phyloP scores from a whole-genome alignment of 2,113 vertebrate species.

The Eurypyga helias region DNA sequence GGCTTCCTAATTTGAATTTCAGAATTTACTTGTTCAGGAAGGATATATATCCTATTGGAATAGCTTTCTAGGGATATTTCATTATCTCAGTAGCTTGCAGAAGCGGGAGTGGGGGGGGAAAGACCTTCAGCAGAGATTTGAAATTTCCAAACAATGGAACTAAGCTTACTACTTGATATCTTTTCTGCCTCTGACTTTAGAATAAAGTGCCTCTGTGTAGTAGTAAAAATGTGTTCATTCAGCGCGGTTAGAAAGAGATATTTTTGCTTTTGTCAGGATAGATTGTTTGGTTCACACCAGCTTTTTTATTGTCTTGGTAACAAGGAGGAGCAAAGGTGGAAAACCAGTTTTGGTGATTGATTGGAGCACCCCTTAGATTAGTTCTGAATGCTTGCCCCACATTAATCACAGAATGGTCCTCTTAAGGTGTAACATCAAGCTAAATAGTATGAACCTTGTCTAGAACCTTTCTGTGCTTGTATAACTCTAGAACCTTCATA shows the following conservation, averaged over 20 bases:
- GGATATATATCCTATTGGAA: background rate
- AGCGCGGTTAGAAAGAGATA: background rate
- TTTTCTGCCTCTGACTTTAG: background rate
- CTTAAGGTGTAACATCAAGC: background rate
- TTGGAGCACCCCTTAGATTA: background rate
- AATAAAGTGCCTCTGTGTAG: background rate
- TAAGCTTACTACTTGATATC: background rate
- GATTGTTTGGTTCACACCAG: background rate
- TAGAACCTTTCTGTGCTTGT: background rate
- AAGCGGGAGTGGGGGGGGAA: accelerated
- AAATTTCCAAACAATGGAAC: background rate
- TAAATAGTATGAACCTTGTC: background rate
- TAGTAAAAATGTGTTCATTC: background rate
- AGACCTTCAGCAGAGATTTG: background rate
- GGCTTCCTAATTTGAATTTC: background rate
- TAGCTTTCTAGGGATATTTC: background rate
- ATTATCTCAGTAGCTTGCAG: background rate
- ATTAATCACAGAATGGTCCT: background rate
- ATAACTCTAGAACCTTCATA: background rate
- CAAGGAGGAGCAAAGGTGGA: background rate
- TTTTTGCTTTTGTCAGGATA: background rate
- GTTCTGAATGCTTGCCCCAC: background rate
- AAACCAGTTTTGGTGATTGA: background rate
- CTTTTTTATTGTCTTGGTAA: background rate
- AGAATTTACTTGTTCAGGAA: background rate